A percentile compares a stretch with the other conserved stretches of the same genome.
Evolutionary conservation across 1,140 invertebrate species (phyloP).

Genomic region (Drosophila pseudoananassae): DNA sequence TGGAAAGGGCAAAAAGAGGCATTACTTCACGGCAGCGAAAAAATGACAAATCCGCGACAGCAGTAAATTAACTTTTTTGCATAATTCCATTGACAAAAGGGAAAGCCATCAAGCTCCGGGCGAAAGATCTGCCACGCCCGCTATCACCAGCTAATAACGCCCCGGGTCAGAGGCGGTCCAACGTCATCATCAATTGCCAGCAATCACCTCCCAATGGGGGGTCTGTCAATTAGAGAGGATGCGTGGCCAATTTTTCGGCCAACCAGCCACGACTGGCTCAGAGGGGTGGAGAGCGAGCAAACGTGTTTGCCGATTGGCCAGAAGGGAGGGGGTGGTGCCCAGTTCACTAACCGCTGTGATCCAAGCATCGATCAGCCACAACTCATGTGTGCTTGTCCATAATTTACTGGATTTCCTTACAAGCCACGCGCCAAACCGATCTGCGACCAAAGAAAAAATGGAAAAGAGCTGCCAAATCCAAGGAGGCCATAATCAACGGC

Average conservation of each 20-base stretch:
- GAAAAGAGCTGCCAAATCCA: slow-evolving; percentile 2
- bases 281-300: too few species aligned
- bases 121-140: slow-evolving; percentile 29
- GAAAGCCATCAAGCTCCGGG: slow-evolving; percentile 52
- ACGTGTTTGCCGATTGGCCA: not conserved
- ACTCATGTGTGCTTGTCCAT: slow-evolving; percentile 26
- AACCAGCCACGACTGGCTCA: slow-evolving; percentile 41
- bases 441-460: slow-evolving; percentile 9
- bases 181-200: slow-evolving; percentile 33
- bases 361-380: slow-evolving; percentile 31
- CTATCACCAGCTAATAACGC: slow-evolving; percentile 25
- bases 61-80: slow-evolving; percentile 39
- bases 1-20: slow-evolving; percentile 28
- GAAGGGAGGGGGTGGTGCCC: not conserved
- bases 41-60: slow-evolving; percentile 13
- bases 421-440: slow-evolving; percentile 56
- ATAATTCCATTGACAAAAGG: slow-evolving; percentile 57
- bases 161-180: slow-evolving; percentile 8
- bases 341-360: slow-evolving; percentile 58
- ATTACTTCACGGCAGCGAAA: slow-evolving; percentile 32
- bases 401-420: slow-evolving; percentile 75
- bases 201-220: slow-evolving; percentile 6
- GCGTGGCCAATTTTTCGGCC: slow-evolving; percentile 43
- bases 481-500: slow-evolving; percentile 35
- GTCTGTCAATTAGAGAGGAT: slow-evolving; percentile 53